Evolutionary conservation across 2,888 invertebrate species (phyloP).

Genomic region (Acanthacorydalis orientalis): DNA sequence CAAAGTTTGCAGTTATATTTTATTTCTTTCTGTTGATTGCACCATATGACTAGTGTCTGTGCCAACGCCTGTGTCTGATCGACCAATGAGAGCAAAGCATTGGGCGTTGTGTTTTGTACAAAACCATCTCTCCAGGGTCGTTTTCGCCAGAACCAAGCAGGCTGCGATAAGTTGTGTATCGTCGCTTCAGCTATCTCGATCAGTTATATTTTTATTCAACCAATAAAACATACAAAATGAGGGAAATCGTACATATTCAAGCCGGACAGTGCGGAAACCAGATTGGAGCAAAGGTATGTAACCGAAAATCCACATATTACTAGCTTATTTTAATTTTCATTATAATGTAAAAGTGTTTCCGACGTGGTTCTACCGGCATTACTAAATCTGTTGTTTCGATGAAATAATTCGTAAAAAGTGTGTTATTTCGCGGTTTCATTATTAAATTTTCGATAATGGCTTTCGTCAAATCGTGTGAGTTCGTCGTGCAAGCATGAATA

Average conservation of each 20-base stretch:
- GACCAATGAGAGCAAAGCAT: neutral
- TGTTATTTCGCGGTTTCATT: no score
- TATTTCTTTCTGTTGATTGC: no score
- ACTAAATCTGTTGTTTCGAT: slow-evolving; percentile 51
- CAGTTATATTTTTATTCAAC: neutral
- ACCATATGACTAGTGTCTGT: no score
- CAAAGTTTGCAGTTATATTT: no score
- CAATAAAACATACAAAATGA: slow-evolving; percentile 43
- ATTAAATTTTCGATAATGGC: no score
- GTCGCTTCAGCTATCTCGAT: neutral
- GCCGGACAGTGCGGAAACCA: slow-evolving; percentile 94
- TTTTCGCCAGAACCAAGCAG: neutral
- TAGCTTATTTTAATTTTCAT: neutral
- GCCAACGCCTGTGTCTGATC: neutral
- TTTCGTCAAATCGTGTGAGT: no score
- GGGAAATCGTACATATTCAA: slow-evolving; percentile 92
- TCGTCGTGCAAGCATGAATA: no score
- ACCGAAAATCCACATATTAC: neutral
- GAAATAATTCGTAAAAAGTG: no score
- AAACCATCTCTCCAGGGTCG: neutral
- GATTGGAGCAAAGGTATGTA: slow-evolving; percentile 78
- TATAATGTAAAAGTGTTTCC: slow-evolving; percentile 4
- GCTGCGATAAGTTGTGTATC: neutral
- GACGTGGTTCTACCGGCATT: slow-evolving; percentile 82
- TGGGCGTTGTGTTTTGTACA: slow-evolving; percentile 4